Conservation (phyloP, 2,113 vertebrate species). For the Elanoides forficatus region DNA sequence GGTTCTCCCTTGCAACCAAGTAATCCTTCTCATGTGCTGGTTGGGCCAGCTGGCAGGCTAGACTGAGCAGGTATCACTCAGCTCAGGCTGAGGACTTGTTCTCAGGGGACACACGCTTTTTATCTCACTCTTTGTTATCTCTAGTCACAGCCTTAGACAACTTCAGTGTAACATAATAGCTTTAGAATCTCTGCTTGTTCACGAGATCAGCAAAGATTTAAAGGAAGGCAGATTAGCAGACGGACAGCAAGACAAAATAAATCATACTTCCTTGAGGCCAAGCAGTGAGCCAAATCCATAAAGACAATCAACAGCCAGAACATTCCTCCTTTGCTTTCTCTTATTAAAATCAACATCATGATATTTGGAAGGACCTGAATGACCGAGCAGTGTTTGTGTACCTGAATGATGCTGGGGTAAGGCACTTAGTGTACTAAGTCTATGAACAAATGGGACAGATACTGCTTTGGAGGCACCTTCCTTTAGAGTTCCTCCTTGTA, state of each 20-base stretch:
- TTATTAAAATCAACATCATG: background rate
- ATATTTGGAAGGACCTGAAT: background rate
- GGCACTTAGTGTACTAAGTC: background rate
- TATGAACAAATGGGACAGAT: background rate
- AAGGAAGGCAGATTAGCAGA: background rate
- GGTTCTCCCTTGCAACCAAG: background rate
- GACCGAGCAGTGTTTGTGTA: background rate
- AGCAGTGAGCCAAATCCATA: background rate
- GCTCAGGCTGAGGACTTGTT: background rate
- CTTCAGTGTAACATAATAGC: accelerated
- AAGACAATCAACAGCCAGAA: background rate
- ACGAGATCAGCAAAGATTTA: background rate
- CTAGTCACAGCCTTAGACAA: background rate
- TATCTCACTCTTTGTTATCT: background rate
- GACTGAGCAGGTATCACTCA: background rate
- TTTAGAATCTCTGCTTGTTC: background rate
- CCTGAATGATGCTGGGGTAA: background rate
- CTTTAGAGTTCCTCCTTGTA: background rate
- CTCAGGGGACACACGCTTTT: accelerated
- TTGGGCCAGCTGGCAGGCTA: background rate
- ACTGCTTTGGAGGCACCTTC: background rate
- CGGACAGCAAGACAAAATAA: background rate
- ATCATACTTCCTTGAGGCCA: background rate
- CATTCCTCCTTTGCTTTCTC: accelerated
- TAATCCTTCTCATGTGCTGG: accelerated